These are phyloP conservation scores for Laticauda laticaudata DNA, from an alignment of 2,113 vertebrate species.

Conservation along the genomic window DNA sequence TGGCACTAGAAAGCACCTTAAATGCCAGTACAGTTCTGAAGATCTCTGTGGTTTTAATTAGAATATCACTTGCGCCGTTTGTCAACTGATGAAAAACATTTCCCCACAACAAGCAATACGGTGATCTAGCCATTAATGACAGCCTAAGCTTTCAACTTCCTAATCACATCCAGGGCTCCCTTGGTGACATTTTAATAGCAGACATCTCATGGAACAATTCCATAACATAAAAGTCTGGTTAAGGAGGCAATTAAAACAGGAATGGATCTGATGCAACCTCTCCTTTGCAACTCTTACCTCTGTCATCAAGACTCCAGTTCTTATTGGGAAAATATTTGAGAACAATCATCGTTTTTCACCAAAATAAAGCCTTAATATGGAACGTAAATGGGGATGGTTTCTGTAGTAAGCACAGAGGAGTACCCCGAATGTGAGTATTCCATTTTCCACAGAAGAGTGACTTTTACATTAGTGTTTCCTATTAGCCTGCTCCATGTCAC, in stretches of 20 bases:
- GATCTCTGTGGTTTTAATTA: constrained; percentile 45
- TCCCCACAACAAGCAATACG: neutral
- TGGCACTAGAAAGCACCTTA: neutral
- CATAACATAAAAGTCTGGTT: constrained; percentile 63
- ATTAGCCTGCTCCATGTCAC: constrained; percentile 54
- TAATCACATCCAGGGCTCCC: constrained; percentile 40
- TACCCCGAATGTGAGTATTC: constrained; percentile 29
- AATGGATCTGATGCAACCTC: constrained; percentile 48
- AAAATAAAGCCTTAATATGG: constrained; percentile 45
- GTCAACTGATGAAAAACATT: neutral
- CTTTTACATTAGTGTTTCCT: constrained; percentile 57
- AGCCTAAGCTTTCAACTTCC: constrained; percentile 31
- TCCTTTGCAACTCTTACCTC: constrained; percentile 52
- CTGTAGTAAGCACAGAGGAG: neutral
- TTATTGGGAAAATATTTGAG: constrained; percentile 59
- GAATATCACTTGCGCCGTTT: constrained; percentile 45
- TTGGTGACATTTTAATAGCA: constrained; percentile 49
- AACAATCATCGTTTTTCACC: constrained; percentile 64
- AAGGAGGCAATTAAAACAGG: constrained; percentile 63
- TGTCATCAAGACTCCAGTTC: constrained; percentile 21
- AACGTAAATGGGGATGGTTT: neutral
- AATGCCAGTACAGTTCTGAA: constrained; percentile 6
- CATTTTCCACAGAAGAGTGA: constrained; percentile 63
- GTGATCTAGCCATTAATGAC: constrained; percentile 14
- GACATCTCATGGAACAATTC: constrained; percentile 62